Conservation (phyloP, 2,797 vertebrate genomes). For the Amazonetta brasiliensis region DNA sequence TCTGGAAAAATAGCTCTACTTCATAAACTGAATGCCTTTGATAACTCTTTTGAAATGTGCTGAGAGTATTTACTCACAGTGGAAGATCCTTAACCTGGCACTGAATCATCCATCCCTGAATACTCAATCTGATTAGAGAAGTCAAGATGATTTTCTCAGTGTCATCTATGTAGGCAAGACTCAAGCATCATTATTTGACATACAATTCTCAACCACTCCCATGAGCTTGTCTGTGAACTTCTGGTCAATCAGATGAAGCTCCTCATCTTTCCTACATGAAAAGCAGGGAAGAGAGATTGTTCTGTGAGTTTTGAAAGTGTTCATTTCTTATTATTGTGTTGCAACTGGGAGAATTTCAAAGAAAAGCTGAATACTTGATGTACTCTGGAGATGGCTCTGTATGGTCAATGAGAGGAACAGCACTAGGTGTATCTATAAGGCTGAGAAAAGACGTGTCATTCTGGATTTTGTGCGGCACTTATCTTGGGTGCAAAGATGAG, state of each 20-base stretch:
- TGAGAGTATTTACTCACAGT: background rate
- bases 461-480: background rate
- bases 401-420: background rate
- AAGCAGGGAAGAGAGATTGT: background rate
- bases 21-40: background rate
- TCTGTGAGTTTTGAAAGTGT: background rate
- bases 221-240: background rate
- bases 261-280: background rate
- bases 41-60: background rate
- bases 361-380: background rate
- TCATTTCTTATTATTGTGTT: background rate
- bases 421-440: background rate
- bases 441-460: background rate
- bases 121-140: background rate
- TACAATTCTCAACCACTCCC: background rate
- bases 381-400: background rate
- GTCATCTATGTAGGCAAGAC: background rate
- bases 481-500: background rate
- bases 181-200: background rate
- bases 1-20: fast-evolving
- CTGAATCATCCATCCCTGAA: background rate
- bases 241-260: background rate
- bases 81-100: background rate
- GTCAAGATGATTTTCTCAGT: background rate
- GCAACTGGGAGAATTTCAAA: background rate